These are phyloP conservation scores for Acronicta alni DNA, from an alignment of 2,888 invertebrate species.

Conservation along the genomic window DNA sequence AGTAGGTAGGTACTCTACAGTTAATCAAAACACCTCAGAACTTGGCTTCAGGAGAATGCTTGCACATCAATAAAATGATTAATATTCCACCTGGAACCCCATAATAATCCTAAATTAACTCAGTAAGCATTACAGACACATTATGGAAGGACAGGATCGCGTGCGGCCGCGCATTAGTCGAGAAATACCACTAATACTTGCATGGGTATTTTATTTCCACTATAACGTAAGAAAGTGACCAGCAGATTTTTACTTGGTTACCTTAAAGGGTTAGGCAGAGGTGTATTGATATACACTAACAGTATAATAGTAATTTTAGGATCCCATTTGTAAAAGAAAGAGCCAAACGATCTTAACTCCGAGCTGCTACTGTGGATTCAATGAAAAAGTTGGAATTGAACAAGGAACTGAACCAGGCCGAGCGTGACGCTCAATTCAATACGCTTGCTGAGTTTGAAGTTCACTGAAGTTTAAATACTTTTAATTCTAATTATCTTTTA, in stretches of 20 bases:
- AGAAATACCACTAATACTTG: constrained; percentile 47
- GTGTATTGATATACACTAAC: no score
- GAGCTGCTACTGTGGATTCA: no score
- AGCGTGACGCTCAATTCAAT: no score
- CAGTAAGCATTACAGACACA: constrained; percentile 61
- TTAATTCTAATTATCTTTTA: no score
- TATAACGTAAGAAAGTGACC: constrained; percentile 48
- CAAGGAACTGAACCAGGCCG: no score
- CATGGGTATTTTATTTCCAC: constrained; percentile 37
- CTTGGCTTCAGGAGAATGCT: no score
- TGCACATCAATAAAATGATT: constrained; percentile 43
- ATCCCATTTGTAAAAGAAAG: no score
- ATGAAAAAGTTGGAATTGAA: no score
- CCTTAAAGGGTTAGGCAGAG: background rate
- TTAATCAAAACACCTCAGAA: background rate
- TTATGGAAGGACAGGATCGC: constrained; percentile 55
- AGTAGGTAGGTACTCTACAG: background rate
- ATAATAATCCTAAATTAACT: constrained; percentile 66
- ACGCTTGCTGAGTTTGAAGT: no score
- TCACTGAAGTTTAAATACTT: no score
- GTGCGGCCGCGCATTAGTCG: constrained; percentile 58
- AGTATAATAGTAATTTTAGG: no score
- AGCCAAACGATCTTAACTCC: no score
- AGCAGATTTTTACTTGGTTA: constrained; percentile 35
- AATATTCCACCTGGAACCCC: constrained; percentile 40